Evolutionary conservation across 2,888 invertebrate species (phyloP), one percentile per base, ranked within the genome.

Genomic region (Aporophyla lueneburgensis): DNA sequence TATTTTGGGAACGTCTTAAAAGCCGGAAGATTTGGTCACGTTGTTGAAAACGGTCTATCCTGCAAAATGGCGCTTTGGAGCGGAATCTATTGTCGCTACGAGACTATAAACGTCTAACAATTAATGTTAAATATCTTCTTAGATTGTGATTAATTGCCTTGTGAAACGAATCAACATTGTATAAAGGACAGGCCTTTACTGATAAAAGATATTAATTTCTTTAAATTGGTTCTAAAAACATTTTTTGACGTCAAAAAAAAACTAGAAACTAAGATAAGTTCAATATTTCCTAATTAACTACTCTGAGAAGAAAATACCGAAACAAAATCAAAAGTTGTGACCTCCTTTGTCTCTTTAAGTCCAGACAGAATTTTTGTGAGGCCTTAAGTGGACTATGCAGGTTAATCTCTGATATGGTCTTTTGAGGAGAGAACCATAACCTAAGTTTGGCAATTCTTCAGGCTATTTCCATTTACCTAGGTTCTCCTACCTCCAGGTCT

Each of bases 1-100:
- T 61, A 68, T 53, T 81, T 73, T 19, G 4, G 49, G 27, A 49
- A 24, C 19, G 1, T 27, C 40, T 69, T 1, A 5, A 43, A 19
- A 46, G 10, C n/a, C 3, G 16, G 63, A 33, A 19, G 19, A 12
- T 51, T 21, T 6, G 62, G 24, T 40, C 49, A 82, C 59, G 74
- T 56, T 19, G n/a, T 56, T 49, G 40, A 43, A 24, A 46, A 63
- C 33, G 33, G 7, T 56, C 4, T 14, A 16, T 46, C 2, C 6
- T 5, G 1, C 19, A 33, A 58, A 27, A 49, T 43, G 21, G 27
- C 7, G 27, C 0, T n/a, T 71, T 51, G 21, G 12, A 12, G 12
- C 16, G 9, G 9, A 71, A 71, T 71, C 24, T 7, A 24, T 6
- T 71, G 49, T 33, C 46, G 2, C 3, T 12, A 33, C n/a, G 21